phyloP scores from a whole-genome alignment of 2,113 vertebrate species.

The Megaceryle maxima region DNA sequence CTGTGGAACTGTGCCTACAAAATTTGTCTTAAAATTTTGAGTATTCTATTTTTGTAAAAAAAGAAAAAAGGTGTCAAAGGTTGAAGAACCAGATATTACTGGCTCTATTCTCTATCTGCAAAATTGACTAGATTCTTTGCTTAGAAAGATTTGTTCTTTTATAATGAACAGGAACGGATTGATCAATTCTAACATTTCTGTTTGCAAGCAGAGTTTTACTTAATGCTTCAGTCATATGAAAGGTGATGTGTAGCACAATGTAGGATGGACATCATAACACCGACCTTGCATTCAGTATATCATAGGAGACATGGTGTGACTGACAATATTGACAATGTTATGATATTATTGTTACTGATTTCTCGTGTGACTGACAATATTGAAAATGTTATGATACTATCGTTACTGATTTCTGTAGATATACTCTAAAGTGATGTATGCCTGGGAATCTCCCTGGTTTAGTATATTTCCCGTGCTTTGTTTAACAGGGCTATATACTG shows the following conservation, averaged over 20 bases:
- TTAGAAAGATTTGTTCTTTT: neutral
- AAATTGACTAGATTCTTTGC: neutral
- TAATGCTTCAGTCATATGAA: neutral
- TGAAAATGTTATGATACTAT: neutral
- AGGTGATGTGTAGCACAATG: neutral
- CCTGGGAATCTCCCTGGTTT: neutral
- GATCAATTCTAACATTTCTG: neutral
- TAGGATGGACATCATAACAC: accelerated
- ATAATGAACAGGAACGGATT: neutral
- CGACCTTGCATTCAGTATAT: neutral
- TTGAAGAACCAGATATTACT: neutral
- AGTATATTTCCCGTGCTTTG: neutral
- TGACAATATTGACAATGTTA: neutral
- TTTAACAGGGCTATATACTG: neutral
- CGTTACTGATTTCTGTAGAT: neutral
- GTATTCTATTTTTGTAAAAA: neutral
- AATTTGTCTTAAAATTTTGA: neutral
- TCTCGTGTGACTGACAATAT: neutral
- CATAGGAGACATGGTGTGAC: neutral
- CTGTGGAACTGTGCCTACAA: neutral
- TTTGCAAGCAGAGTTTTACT: neutral
- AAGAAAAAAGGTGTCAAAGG: neutral
- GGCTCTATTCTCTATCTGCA: neutral
- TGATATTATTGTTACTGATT: neutral
- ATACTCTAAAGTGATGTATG: neutral